Percentiles rank a stretch among this genome's conserved stretches.
These are phyloP conservation scores for Laspeyria flexula DNA, from an alignment of 2,888 invertebrate genomes.

Conservation along the genomic window DNA sequence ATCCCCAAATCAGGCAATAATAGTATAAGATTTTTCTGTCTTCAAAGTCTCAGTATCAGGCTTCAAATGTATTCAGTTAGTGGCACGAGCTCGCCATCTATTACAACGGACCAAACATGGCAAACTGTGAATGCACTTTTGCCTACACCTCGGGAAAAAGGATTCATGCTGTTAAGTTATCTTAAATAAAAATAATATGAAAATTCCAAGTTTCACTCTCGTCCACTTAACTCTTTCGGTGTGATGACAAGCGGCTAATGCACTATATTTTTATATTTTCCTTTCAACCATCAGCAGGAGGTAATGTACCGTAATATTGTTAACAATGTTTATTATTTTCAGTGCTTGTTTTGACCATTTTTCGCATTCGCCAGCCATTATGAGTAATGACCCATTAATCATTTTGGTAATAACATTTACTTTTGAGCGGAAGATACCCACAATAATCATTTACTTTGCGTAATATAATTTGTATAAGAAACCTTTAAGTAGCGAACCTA, in stretches of 20 bases:
- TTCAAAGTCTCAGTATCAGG: too few relatives aligned
- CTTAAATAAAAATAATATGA: not conserved
- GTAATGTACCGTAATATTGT: slow-evolving; percentile 28
- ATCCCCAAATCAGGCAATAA: too few relatives aligned
- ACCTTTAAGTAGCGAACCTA: not conserved
- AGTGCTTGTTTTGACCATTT: slow-evolving; percentile 19
- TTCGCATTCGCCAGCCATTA: slow-evolving; percentile 27
- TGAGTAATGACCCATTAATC: slow-evolving; percentile 30
- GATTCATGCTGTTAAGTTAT: not conserved
- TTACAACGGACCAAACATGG: too few relatives aligned
- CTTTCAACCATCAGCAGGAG: slow-evolving; percentile 11
- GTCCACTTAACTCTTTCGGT: slow-evolving; percentile 32
- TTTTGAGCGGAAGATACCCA: not conserved
- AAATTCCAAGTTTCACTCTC: not conserved
- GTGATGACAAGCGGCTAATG: slow-evolving; percentile 33
- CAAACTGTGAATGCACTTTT: too few relatives aligned
- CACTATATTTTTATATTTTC: slow-evolving; percentile 31
- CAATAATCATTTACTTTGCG: not conserved
- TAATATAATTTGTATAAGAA: too few relatives aligned
- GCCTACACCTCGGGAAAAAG: not conserved
- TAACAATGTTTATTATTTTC: slow-evolving; percentile 31
- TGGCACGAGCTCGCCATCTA: too few relatives aligned
- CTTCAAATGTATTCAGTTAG: too few relatives aligned
- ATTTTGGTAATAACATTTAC: slow-evolving; percentile 14
- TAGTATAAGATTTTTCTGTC: too few relatives aligned